Evolutionary conservation across 2,113 vertebrate species (phyloP), one percentile per base, ranked within the genome.

Genomic region (Coryphaenoides rupestris): DNA sequence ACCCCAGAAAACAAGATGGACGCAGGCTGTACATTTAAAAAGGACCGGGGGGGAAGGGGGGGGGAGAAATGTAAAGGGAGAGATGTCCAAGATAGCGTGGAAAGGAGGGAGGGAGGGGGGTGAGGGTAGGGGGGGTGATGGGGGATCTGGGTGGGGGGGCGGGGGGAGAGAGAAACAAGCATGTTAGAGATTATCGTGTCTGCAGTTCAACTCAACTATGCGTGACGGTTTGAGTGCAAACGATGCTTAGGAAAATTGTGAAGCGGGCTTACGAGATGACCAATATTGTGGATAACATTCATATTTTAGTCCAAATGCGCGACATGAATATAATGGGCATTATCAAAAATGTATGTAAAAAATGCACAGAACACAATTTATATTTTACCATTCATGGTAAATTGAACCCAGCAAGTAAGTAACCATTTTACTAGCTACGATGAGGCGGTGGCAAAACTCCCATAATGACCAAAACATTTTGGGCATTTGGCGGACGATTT

Each of bases 21-120:
- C 61, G 79, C 65, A 68, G 65, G 84, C 86, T 83, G 79, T 79
- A 84, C 78, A 86, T 66, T 19, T 14, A 21, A 55, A 19, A 28
- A 60, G 61, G 19, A 55, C 33, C 28, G 2, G 7, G 33, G 46
- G 16, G 12, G 10, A 54, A 68, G 56, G 69, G 5, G 2, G 7
- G 33, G 46, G 16, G 12, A 4, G 54, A 68, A 58, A 71, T 75
- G 52, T 55, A 60, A 61, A 56, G 19, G 49, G 66, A 72, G 63
- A 60, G 15, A 65, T 52, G 62, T 75, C 74, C 79, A 76, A 60
- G 68, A 72, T 10, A 15, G 60, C 47, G 40, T 56, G 70, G 33
- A 47, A 69, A 23, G 21, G 19, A 19, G 22, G 2, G 33, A 7
- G 5, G 19, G 26, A 21, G 22, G 58, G 46, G 19, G 33, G 22